Evolutionary conservation across 2,113 vertebrate species (phyloP).

Genomic region (Trachemys scripta): DNA sequence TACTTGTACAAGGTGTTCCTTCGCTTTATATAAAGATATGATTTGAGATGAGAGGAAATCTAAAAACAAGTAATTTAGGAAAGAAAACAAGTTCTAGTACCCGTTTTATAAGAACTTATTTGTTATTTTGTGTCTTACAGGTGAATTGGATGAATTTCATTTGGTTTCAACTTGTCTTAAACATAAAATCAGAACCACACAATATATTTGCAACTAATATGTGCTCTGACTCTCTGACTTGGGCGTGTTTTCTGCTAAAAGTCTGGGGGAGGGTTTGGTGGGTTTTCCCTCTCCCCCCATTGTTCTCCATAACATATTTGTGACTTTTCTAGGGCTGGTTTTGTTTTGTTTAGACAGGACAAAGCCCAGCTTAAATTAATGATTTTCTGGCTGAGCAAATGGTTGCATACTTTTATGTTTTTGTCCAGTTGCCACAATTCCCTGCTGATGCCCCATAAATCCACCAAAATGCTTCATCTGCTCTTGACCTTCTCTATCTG

Average conservation of each 20-base stretch:
- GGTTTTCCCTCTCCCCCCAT: neutral
- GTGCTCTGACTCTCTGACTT: too few relatives aligned
- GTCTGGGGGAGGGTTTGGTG: neutral
- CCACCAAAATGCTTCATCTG: neutral
- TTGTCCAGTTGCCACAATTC: neutral
- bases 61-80: neutral
- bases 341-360: neutral
- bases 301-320: neutral
- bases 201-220: neutral
- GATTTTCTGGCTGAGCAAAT: neutral
- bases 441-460: neutral
- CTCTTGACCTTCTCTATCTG: neutral
- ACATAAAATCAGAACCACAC: neutral
- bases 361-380: constrained; percentile 13
- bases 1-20: neutral
- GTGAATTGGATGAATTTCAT: neutral
- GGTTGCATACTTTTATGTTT: neutral
- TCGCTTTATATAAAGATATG: neutral
- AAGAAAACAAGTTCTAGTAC: neutral
- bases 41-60: neutral
- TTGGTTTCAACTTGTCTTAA: neutral
- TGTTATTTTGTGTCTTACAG: neutral
- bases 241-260: too few relatives aligned
- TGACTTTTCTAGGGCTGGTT: neutral
- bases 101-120: neutral